Evolutionary conservation across 1,140 invertebrate species (phyloP).

Genomic region (Drosophila takahashii): DNA sequence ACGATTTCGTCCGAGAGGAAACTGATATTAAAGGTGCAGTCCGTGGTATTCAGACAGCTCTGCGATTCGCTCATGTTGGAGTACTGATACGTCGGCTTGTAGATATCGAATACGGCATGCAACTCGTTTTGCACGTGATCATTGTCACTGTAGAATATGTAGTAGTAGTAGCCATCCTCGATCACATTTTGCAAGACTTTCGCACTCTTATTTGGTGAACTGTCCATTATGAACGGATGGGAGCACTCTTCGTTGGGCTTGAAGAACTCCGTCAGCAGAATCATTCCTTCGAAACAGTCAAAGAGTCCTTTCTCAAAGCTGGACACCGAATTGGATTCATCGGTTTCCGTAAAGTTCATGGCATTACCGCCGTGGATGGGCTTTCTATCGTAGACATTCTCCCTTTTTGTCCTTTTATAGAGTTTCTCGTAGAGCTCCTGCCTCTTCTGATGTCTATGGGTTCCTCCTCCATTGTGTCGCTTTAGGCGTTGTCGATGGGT

Average conservation of each 20-base stretch:
- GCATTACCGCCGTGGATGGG: slow-evolving; percentile 91
- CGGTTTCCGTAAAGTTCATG: slow-evolving; percentile 86
- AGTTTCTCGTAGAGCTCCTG: slow-evolving; percentile 68
- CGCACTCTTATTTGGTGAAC: slow-evolving; percentile 87
- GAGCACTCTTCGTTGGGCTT: slow-evolving; percentile 88
- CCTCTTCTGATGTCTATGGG: slow-evolving; percentile 30
- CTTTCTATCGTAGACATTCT: slow-evolving; percentile 89
- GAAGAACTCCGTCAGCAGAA: slow-evolving; percentile 89
- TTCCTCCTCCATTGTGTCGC: slow-evolving; percentile 26
- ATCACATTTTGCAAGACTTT: slow-evolving; percentile 88
- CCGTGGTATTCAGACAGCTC: slow-evolving; percentile 90
- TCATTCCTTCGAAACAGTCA: slow-evolving; percentile 90
- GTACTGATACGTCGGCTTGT: slow-evolving; percentile 92
- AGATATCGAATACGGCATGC: slow-evolving; percentile 92
- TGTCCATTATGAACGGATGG: slow-evolving; percentile 88
- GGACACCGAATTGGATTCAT: slow-evolving; percentile 88
- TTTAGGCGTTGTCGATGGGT: slow-evolving; percentile 1
- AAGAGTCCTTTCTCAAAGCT: slow-evolving; percentile 92
- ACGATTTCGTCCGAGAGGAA: slow-evolving; percentile 91
- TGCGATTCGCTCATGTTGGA: slow-evolving; percentile 88
- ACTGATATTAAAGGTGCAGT: slow-evolving; percentile 89
- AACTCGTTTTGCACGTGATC: slow-evolving; percentile 91
- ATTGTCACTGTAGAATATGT: slow-evolving; percentile 94
- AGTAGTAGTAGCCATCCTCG: slow-evolving; percentile 93
- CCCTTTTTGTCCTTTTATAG: slow-evolving; percentile 86